These are phyloP conservation scores for Drosophila eugracilis DNA, from an alignment of 1,140 invertebrate species.

Conservation along the genomic window DNA sequence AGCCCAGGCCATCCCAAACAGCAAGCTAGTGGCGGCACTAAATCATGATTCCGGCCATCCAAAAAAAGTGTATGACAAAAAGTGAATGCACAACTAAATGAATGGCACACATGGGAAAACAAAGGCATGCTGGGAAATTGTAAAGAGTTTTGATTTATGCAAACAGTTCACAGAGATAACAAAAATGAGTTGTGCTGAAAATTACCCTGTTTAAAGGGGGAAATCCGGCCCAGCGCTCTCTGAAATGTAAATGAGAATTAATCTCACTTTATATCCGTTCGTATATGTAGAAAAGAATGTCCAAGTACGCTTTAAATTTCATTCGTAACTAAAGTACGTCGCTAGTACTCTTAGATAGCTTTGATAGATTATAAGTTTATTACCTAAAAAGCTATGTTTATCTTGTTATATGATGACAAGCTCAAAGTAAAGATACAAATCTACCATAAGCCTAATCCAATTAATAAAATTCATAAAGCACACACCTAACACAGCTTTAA, in stretches of 20 bases:
- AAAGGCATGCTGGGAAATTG: conserved; percentile 17
- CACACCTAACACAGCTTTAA: no score
- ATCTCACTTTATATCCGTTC: conserved; percentile 9
- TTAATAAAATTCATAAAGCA: neutral
- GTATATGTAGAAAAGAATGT: neutral
- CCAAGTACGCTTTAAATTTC: no score
- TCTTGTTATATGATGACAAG: no score
- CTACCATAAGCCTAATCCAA: neutral
- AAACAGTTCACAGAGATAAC: conserved; percentile 49
- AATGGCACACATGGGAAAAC: conserved; percentile 70
- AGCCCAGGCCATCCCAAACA: conserved; percentile 34
- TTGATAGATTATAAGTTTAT: no score
- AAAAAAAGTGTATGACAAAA: conserved; percentile 40
- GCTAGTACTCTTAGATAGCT: no score
- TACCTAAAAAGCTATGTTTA: no score
- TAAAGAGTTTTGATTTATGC: conserved; percentile 74
- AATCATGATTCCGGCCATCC: conserved; percentile 58
- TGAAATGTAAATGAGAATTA: conserved; percentile 1
- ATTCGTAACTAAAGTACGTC: no score
- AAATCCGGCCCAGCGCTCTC: conserved; percentile 8
- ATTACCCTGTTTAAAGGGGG: conserved; percentile 28
- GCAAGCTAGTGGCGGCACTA: conserved; percentile 54
- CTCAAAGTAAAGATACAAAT: no score
- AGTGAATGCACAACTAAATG: conserved; percentile 60
- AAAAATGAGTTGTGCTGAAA: conserved; percentile 24